Conservation (phyloP, 2,888 invertebrate genomes). For the Zaprionus lineosus region DNA sequence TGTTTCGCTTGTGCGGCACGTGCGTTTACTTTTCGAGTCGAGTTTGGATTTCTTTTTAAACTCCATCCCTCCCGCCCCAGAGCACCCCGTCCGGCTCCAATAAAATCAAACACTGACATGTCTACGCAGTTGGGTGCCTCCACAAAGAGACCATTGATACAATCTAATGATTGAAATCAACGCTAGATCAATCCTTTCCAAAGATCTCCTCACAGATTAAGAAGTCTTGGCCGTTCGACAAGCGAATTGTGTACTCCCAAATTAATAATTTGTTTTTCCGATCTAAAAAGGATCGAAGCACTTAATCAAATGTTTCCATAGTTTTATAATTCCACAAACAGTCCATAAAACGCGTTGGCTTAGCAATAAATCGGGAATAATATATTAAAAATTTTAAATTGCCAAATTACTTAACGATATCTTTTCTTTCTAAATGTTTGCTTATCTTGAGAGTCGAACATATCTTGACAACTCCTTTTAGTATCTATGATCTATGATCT, state of each 20-base stretch:
- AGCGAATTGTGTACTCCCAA: not conserved
- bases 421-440: not conserved
- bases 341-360: too few species aligned
- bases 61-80: too few species aligned
- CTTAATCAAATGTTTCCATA: too few species aligned
- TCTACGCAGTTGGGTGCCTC: conserved; percentile 72
- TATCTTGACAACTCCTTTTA: conserved; percentile 37
- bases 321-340: too few species aligned
- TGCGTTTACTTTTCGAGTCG: conserved; percentile 70
- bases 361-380: too few species aligned
- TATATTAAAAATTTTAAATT: conserved; percentile 16
- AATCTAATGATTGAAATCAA: conserved; percentile 50
- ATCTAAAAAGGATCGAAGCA: too few species aligned
- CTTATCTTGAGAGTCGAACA: conserved; percentile 33
- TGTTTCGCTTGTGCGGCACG: conserved; percentile 75
- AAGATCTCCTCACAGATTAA: conserved; percentile 12
- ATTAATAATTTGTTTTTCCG: too few species aligned
- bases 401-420: conserved; percentile 6
- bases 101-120: conserved; percentile 65
- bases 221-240: too few species aligned
- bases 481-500: conserved; percentile 41
- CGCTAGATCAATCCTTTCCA: conserved; percentile 37
- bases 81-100: too few species aligned
- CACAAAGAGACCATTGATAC: conserved; percentile 36
- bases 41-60: not conserved